phyloP scores from a whole-genome alignment of 30 jellyfish, hydroid and myxozoan genomes.

The Mastigias papua region DNA sequence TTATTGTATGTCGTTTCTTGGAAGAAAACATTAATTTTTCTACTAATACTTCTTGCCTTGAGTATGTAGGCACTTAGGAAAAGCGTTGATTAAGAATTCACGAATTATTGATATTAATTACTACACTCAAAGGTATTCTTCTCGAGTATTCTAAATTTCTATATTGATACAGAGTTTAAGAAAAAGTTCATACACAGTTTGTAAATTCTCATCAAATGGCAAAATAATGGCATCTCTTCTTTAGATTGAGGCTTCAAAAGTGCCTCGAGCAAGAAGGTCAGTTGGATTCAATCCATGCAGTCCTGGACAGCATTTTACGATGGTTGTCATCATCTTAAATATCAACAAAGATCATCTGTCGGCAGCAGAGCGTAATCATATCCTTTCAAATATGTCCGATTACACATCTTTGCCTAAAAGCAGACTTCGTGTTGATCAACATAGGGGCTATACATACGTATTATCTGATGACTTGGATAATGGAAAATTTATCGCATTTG shows the following conservation, averaged over 20 bases:
- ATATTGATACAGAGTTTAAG: too few relatives aligned
- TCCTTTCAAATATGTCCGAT: not conserved
- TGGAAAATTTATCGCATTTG: not conserved
- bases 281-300: constrained; percentile 9
- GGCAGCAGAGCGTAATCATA: not conserved
- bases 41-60: too few relatives aligned
- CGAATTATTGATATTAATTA: too few relatives aligned
- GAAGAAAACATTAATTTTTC: too few relatives aligned
- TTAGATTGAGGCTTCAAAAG: not conserved
- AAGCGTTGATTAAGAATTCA: too few relatives aligned
- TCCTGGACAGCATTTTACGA: not conserved
- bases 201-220: too few relatives aligned
- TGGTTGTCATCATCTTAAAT: not conserved
- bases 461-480: not conserved
- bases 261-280: not conserved
- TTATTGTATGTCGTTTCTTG: too few relatives aligned
- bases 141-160: too few relatives aligned
- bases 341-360: not conserved
- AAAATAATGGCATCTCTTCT: not conserved
- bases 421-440: not conserved
- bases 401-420: not conserved
- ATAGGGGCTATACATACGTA: not conserved
- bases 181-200: too few relatives aligned
- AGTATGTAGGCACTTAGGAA: too few relatives aligned
- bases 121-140: too few relatives aligned